Evolutionary conservation across 2,797 vertebrate species (phyloP).

Genomic region (Sebastes reedi): DNA sequence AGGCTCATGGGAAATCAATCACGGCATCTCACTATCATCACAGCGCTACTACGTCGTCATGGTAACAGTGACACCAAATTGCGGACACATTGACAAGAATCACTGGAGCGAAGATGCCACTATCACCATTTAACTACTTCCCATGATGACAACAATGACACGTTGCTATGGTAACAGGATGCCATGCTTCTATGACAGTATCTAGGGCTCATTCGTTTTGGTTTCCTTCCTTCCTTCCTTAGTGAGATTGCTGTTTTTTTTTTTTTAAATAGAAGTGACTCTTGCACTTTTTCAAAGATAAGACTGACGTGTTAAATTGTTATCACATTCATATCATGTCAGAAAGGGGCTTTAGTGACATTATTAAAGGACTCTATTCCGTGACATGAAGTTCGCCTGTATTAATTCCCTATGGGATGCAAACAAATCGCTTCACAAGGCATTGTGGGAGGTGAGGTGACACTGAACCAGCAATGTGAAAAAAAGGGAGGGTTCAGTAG

Average conservation of each 20-base stretch:
- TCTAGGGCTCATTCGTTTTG: neutral
- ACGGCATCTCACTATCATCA: neutral
- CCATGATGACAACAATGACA: neutral
- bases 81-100: neutral
- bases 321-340: neutral
- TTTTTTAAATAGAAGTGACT: neutral
- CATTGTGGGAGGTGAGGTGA: neutral
- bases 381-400: neutral
- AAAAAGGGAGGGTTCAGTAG: neutral
- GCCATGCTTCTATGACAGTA: neutral
- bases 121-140: neutral
- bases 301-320: neutral
- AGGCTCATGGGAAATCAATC: constrained; percentile 25
- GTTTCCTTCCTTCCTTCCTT: neutral
- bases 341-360: neutral
- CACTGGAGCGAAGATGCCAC: neutral
- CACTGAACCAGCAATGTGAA: neutral
- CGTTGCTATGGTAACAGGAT: constrained; percentile 3
- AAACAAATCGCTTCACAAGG: neutral
- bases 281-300: neutral
- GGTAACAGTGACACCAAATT: neutral
- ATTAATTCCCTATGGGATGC: neutral
- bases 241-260: neutral
- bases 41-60: neutral
- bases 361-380: neutral